Base-by-base conservation (phyloP, 2,888 invertebrate species). In the Agrilus mali region DNA sequence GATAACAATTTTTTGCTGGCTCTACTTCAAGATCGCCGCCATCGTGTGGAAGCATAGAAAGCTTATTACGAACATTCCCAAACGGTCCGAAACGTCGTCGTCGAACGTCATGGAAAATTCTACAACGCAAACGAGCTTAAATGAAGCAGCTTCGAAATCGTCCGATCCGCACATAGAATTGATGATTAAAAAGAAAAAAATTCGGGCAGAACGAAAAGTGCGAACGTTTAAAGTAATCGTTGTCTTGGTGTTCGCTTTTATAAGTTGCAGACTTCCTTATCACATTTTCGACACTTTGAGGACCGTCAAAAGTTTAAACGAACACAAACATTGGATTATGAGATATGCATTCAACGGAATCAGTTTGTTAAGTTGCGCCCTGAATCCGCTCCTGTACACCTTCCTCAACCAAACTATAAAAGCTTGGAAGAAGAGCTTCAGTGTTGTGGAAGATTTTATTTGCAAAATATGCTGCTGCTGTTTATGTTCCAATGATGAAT, bases 311-410 rank as follows among this genome's bases (percentile, higher is more conserved):
- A 31, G 36, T 2, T 41, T 44, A 7, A 44, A 41, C 7, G 44
- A 41, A 2, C 51, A 41, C 14, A 13, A 38, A 2, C 45, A 52
- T 52, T 74, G 73, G 73, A 59, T 71, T 34, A 47, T 73, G 8
- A 68, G 71, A 50, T 71, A 70, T 43, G 49, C 60, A n/a, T 67
- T 77, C 4, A 69, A 71, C 8, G 56, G 69, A 4, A 53, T 78
- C n/a, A 71, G 72, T 5, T 55, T 75, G 33, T 44, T 71, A 4
- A 76, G 72, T 51, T 73, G 73, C 36, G 69, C 70, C 1, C 45
- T 77, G 17, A 75, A 78, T 65, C 78, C 78, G 1, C 66, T 77
- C 39, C 60, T 78, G 22, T 78, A 78, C 50, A 72, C 76, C 2
- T 77, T 77, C 50, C 60, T 77, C 7, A 69, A 73, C 32, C 71